Base-by-base conservation (phyloP, 2,797 vertebrate species). In the Coranthus polyacanthus region DNA sequence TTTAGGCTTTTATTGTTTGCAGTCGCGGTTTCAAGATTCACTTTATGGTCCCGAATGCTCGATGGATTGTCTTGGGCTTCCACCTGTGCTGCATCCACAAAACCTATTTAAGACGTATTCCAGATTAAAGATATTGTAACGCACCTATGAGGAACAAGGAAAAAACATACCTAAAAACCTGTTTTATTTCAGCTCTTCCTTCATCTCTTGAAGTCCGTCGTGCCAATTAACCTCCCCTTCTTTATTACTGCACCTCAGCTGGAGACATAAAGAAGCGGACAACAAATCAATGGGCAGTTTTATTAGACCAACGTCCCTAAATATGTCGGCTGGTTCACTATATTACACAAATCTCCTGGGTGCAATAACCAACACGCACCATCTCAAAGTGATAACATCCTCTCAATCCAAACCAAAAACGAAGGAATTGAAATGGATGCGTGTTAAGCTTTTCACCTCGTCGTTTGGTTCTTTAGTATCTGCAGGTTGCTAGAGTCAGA, bases 241-340 rank as follows among this genome's bases (percentile, higher is more conserved):
- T 41, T 61, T 49, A 75, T 68, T 45, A 63, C 6, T 29, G 47
- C 38, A 59, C 20, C 36, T 55, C 37, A 60, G 68, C 29, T 62
- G 21, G 46, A 15, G 37, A 46, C 29, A 52, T 32, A 44, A 20
- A 18, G 29, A 42, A n/a, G 20, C 32, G 26, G n/a, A 22, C 37
- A 47, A 43, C 51, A 62, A 51, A 68, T 67, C 44, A 51, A 37
- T 6, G 0, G 10, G 22, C 52, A 62, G 42, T 46, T 78, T 71
- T 41, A 46, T 56, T 41, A 52, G 47, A 53, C 22, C 72, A n/a
- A 41, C 60, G 42, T 42, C 58, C 29, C 21, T 18, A 38, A 52
- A 36, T 46, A 54, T 47, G 17, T 53, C 29, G 38, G 34, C 55
- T 42, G 41, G 42, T 39, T 43, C 46, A 42, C 20, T 22, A 10